These are phyloP conservation scores for Sphyrna mokarran DNA, from an alignment of 2,113 vertebrate genomes.

Conservation along the genomic window DNA sequence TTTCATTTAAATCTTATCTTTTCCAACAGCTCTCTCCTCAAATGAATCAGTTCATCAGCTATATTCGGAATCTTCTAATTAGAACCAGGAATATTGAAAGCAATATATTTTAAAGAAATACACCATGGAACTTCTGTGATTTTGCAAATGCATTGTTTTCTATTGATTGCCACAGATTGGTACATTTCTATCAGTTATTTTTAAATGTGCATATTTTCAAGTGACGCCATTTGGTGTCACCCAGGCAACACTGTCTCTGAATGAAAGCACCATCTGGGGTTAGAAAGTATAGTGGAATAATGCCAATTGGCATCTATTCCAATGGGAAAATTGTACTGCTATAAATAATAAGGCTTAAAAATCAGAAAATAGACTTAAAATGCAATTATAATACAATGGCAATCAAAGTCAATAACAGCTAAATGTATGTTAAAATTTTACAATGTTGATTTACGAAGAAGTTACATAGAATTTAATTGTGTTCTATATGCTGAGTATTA, in stretches of 20 bases:
- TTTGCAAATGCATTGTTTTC: background rate
- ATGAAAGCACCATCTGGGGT: slow-evolving; percentile 33
- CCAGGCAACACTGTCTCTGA: slow-evolving; percentile 31
- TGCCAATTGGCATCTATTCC: slow-evolving; percentile 3
- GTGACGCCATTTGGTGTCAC: slow-evolving; percentile 33
- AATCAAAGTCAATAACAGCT: slow-evolving; percentile 10
- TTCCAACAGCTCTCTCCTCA: background rate
- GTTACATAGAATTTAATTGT: background rate
- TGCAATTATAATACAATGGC: background rate
- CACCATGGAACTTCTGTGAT: background rate
- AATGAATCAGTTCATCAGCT: background rate
- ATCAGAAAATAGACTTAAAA: background rate
- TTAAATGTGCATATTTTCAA: slow-evolving; percentile 35
- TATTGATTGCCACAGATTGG: background rate
- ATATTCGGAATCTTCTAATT: background rate
- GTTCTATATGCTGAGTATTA: background rate
- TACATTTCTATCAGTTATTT: slow-evolving; percentile 34
- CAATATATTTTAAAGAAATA: background rate
- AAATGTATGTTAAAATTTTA: background rate
- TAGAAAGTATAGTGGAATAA: slow-evolving; percentile 28
- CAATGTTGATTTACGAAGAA: background rate
- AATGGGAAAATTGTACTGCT: slow-evolving; percentile 21
- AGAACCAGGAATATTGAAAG: background rate
- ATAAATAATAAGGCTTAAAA: slow-evolving; percentile 24
- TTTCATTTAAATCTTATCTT: background rate